Conservation (phyloP, 2,888 invertebrate genomes). For the Chalcosyrphus nemorum region DNA sequence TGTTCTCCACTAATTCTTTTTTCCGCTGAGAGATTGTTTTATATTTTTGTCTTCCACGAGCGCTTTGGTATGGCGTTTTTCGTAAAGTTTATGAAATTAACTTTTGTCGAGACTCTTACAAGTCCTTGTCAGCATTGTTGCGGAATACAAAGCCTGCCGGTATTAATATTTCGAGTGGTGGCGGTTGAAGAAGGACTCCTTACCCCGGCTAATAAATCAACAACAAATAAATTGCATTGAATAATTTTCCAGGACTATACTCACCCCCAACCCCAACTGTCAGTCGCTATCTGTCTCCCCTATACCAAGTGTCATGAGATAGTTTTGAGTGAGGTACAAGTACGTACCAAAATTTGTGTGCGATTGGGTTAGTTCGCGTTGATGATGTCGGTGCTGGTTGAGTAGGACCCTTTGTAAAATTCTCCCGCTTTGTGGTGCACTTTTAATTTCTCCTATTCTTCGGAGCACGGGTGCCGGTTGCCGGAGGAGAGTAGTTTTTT, state of each 20-base stretch:
- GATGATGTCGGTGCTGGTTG: background rate
- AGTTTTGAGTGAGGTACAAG: background rate
- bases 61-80: background rate
- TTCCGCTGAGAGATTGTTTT: background rate
- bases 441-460: conserved; percentile 11
- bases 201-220: conserved; percentile 39
- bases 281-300: background rate
- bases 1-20: background rate
- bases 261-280: background rate
- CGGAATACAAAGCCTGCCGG: conserved; percentile 3
- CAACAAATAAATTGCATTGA: conserved; percentile 18
- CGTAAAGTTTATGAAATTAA: conserved; percentile 39
- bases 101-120: conserved; percentile 24
- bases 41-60: background rate
- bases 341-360: conserved; percentile 6
- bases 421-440: conserved; percentile 15
- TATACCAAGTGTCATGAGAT: background rate
- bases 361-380: conserved; percentile 15
- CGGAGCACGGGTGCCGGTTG: too few species aligned
- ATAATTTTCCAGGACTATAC: background rate
- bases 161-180: conserved; percentile 14
- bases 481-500: too few species aligned
- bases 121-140: conserved; percentile 45
- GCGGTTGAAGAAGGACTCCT: background rate
- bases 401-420: too few species aligned